Percentiles rank a stretch among this genome's conserved stretches.
phyloP scores from a whole-genome alignment of 2,113 vertebrate species.

The Equus przewalskii region DNA sequence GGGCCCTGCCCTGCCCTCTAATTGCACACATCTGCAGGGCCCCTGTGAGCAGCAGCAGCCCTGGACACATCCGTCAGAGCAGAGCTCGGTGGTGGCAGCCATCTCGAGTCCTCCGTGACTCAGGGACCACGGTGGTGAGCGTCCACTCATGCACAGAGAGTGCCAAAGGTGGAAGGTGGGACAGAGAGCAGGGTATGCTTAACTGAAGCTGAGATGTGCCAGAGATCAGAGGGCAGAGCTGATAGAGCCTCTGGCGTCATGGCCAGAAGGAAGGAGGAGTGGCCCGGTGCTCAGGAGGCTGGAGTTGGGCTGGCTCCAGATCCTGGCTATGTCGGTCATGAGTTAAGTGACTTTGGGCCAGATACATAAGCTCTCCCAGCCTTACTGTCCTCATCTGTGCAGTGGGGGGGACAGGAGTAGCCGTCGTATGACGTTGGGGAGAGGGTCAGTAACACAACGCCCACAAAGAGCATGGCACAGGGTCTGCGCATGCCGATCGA shows the following conservation, averaged over 20 bases:
- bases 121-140: not conserved
- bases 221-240: not conserved
- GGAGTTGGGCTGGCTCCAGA: not conserved
- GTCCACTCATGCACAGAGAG: not conserved
- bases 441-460: too few species aligned
- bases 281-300: accelerated
- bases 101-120: not conserved
- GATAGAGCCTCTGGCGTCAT: not conserved
- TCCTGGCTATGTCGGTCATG: not conserved
- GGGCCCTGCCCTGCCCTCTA: not conserved
- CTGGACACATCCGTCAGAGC: not conserved
- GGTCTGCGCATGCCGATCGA: too few species aligned
- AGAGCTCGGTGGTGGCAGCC: accelerated
- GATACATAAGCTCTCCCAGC: accelerated
- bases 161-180: accelerated
- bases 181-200: not conserved
- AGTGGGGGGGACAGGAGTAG: not conserved
- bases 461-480: accelerated
- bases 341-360: not conserved
- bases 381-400: not conserved
- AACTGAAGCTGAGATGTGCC: not conserved
- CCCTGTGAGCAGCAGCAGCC: not conserved
- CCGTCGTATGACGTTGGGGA: accelerated
- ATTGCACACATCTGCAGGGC: not conserved
- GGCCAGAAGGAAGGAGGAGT: not conserved